Base-by-base conservation (phyloP, 2,888 invertebrate species). In the Nyleta sp. region DNA sequence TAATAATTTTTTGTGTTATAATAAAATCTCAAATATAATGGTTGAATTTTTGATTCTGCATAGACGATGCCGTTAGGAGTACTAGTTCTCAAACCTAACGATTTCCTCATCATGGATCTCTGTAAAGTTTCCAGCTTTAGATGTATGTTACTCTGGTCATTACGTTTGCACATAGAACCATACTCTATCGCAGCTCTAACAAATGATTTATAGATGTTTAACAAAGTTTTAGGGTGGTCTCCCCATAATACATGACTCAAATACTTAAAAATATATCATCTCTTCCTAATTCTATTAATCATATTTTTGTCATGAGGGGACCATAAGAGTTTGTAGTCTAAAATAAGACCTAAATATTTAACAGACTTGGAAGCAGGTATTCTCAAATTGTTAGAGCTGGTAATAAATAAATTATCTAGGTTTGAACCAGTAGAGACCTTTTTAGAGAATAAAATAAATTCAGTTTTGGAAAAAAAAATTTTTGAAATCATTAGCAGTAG, bases 201-300 rank as follows among this genome's bases (percentile, higher is more conserved):
- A 15, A 15, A 59, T 4, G 28, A 1, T 28, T 28, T 59, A 42
- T 59, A 42, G 5, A 59, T 15, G 18, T 28, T 40, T 15, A 28
- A 28, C 11, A 59, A 24, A 11, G 8, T 42, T 28, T 42, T 28
- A 10, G 42, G 44, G 17, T 59, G 28, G 0, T 18, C 40, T 10
- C 59, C 59, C 59, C 59, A 59, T 17, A 13, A 42, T 3, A 17
- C 28, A 4, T 24, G 24, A 8, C 59, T 2, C 8, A 59, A 13
- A 17, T n/a, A 42, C 11, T 42, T 59, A 28, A 59, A 11, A 4
- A 59, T 28, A 28, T 59, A 28, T 8, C 17, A 8, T 17, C 35
- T 53, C 15, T 48, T 46, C 1, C 11, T 22, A 22, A 5, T 8
- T 15, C 22, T 10, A 6, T 6, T 13, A 13, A 28, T 8, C 1